Evolutionary conservation across 2,797 vertebrate species (phyloP), one percentile per base, ranked within the genome.

Genomic region (Paguma larvata): DNA sequence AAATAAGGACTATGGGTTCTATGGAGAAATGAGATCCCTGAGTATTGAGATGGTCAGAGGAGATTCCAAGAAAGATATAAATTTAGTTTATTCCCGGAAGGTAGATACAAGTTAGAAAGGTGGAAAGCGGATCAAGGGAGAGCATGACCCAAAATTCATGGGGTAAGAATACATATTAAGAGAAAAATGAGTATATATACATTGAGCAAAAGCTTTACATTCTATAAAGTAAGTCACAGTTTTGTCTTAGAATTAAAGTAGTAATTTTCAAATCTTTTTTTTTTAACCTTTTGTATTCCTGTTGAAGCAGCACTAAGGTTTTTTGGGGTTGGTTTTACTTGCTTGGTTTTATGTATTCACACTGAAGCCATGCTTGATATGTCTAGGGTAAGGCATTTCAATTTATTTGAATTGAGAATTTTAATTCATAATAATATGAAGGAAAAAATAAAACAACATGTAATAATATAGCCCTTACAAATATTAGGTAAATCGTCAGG

Each of bases 201-300:
- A n/a, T 62, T 65, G 48, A 93, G 1, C 14, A 91, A 51, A 93
- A 67, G 13, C 19, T 70, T 95, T 38, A 65, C 16, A 68, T 41
- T 46, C 9, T 68, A 6, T 48, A 85, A 93, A 91, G 48, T 89
- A 86, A 89, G 11, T 78, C 63, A 34, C 13, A 95, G 13, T 34
- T 96, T 93, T 93, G 11, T 32, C 67, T 95, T 93, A 72, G 67
- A 93, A 89, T 67, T n/a, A 85, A 89, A 89, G 32, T 56, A 65
- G 34, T 63, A 8, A 80, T 83, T 95, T 92, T 70, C 2, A 38
- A 86, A 65, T 59, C 3, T 85, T 91, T 79, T 14, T 44, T 21
- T 82, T 92, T 41, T 56, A 85, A 41, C 0, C 21, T 59, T 46
- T 84, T 53, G 0, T 63, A 72, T 88, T 91, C 23, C 15, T 84